A percentile compares a stretch with the other conserved stretches of the same genome.
Evolutionary conservation across 2,888 invertebrate genomes (phyloP).

Genomic region (Ditylenchus weischeri): DNA sequence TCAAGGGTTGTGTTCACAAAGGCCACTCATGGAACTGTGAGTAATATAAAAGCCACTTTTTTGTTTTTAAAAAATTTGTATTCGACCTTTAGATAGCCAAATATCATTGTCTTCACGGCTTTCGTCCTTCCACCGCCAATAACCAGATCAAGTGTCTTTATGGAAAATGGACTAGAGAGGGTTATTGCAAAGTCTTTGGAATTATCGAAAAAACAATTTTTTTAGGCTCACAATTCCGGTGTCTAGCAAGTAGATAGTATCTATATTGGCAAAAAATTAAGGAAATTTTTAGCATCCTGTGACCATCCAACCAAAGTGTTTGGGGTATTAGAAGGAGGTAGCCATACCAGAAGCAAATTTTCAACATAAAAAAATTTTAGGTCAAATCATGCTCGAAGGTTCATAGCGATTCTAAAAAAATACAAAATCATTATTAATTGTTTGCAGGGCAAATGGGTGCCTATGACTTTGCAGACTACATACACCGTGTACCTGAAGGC

Average conservation of each 20-base stretch:
- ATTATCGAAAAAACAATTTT: neutral
- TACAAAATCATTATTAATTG: neutral
- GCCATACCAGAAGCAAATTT: slow-evolving; percentile 40
- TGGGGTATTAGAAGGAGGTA: slow-evolving; percentile 53
- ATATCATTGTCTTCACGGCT: slow-evolving; percentile 90
- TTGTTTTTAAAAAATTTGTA: neutral
- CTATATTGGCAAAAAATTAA: neutral
- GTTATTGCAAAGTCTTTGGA: neutral
- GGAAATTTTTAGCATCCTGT: slow-evolving; percentile 49
- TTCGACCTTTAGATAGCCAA: slow-evolving; percentile 68
- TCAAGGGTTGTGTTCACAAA: slow-evolving; percentile 95
- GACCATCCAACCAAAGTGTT: slow-evolving; percentile 53
- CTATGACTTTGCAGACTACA: slow-evolving; percentile 62
- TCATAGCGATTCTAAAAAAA: neutral
- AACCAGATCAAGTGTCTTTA: slow-evolving; percentile 78
- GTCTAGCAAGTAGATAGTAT: slow-evolving; percentile 43
- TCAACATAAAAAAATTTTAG: slow-evolving; percentile 38
- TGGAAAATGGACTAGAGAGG: slow-evolving; percentile 72
- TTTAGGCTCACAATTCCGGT: slow-evolving; percentile 46
- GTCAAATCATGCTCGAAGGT: slow-evolving; percentile 60
- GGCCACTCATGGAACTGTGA: slow-evolving; percentile 82
- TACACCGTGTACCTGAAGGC: slow-evolving; percentile 56
- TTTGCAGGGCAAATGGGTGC: slow-evolving; percentile 58
- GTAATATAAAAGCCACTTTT: neutral
- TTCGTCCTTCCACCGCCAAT: slow-evolving; percentile 34